Base-by-base conservation (phyloP, 2,888 invertebrate species). In the Plagodis dolabraria region DNA sequence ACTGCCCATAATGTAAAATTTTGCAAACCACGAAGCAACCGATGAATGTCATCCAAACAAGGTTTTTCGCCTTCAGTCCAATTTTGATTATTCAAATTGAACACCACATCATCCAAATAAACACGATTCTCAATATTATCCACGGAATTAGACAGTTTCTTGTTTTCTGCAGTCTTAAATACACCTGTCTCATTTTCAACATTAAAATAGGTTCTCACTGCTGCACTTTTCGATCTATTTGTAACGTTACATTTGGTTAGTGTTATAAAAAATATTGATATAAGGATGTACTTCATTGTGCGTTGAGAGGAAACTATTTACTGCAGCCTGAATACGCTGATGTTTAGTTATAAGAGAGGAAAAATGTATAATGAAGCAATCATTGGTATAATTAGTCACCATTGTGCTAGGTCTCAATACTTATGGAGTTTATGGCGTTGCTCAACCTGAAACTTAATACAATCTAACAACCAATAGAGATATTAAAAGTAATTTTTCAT, bases 1-100 rank as follows among this genome's bases (percentile, higher is more conserved):
- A 93, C 92, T 0, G 94, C 93, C 94, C 94, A 94, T 12, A 94
- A 68, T 0, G 94, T 94, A 60, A 93, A 91, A 70, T 94, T 94
- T 68, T 91, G 88, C 66, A 94, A 75, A 48, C 80, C 80, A 6
- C 77, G 71, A 9, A 92, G 74, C 72, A 91, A 64, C n/a, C 69
- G 63, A 35, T 86, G 67, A 1, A 90, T 89, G 38, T 86, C 79
- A 36, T 86, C 75, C 60, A 90, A 67, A 56, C 92, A 92, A 0
- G 82, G 81, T 9, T 80, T 67, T 50, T 92, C 90, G 2, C 82
- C 83, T 0, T 57, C 64, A 4, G 78, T 83, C 92, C 91, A 92
- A 61, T 87, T 81, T 56, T 85, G 87, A 65, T 75, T 82, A 51
- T 80, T 85, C 60, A 92, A 68, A 2, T 82, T 74, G 65, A 78